Conservation (phyloP, 2,888 invertebrate species). For the Chrysodeixis includens region DNA sequence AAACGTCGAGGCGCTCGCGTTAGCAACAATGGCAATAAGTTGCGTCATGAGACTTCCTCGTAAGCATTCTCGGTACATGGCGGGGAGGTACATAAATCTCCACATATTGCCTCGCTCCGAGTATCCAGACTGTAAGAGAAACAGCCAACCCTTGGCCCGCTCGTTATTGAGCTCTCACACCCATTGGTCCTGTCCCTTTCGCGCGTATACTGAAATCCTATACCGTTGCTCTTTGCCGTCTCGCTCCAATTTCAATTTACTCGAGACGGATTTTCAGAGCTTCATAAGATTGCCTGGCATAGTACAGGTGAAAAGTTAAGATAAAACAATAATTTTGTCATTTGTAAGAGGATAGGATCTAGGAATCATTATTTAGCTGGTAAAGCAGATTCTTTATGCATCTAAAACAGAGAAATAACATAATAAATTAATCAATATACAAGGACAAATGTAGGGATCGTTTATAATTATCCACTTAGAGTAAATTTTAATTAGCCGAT, state of each 20-base stretch:
- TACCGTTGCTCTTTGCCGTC: conserved; percentile 68
- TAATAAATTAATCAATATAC: too few relatives aligned
- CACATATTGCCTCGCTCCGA: conserved; percentile 84
- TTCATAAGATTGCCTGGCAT: conserved; percentile 77
- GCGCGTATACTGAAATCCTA: conserved; percentile 55
- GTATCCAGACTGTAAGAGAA: conserved; percentile 84
- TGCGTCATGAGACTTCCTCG: conserved; percentile 76
- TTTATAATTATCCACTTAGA: background rate
- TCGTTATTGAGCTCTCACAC: conserved; percentile 90
- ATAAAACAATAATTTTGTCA: conserved; percentile 28
- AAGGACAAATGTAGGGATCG: too few relatives aligned
- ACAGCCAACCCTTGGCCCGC: conserved; percentile 89
- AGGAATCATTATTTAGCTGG: too few relatives aligned
- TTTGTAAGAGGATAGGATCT: too few relatives aligned
- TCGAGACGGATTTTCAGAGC: conserved; percentile 88
- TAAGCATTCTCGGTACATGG: conserved; percentile 78
- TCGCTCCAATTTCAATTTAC: conserved; percentile 89
- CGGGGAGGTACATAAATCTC: conserved; percentile 84
- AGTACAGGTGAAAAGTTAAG: conserved; percentile 54
- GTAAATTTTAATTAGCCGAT: background rate
- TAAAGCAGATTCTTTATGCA: too few relatives aligned
- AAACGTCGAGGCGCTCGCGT: conserved; percentile 50
- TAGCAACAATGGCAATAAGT: conserved; percentile 78
- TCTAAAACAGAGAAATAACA: too few relatives aligned
- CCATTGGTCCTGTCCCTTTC: conserved; percentile 73